Evolutionary conservation across 2,113 vertebrate genomes (phyloP), one percentile per base, ranked within the genome.

Genomic region (Pandion haliaetus): DNA sequence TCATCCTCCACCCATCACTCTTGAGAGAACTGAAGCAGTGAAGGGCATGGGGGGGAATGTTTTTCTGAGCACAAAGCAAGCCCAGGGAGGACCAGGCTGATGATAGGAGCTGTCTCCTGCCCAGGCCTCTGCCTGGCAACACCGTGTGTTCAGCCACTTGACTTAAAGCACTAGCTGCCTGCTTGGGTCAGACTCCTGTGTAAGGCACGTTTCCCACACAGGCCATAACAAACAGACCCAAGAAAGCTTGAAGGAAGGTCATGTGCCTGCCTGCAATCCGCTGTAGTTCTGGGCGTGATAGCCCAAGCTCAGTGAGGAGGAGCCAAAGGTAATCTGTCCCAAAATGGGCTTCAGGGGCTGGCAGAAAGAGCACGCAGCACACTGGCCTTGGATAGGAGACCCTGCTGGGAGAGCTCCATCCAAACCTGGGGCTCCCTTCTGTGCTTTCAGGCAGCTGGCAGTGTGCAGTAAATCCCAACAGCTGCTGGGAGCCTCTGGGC

Each of bases 71-170:
- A 47, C 47, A 34, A 16, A 73, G 32, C 14, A 21, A 31, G 16
- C 19, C 38, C 10, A 1, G 86, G 45, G 25, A 86, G 54, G 50
- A 21, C 55, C 45, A 40, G 61, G 77, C 42, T 11, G 5, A 21
- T 47, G 49, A 24, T 23, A 28, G 14, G 29, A 44, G 55, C 70
- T 31, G 25, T 49, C 54, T 92, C 19, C 79, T 85, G 45, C 28
- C 59, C 71, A 25, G 49, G 59, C 15, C 45, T 45, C 69, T 71
- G n/a, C 42, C 61, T 72, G n/a, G 25, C 49, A 59, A 24, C 36
- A 18, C 17, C 1, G 0, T 1, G 3, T 10, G 15, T 62, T 40
- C 49, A 62, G 72, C 65, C 17, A 16, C 49, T 42, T 0, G 4
- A 8, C 50, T 76, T 10, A 36, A 4, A 82, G 59, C 70, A 18